Evolutionary conservation across 2,113 vertebrate species (phyloP).

Genomic region (Dendropsophus ebraccatus): DNA sequence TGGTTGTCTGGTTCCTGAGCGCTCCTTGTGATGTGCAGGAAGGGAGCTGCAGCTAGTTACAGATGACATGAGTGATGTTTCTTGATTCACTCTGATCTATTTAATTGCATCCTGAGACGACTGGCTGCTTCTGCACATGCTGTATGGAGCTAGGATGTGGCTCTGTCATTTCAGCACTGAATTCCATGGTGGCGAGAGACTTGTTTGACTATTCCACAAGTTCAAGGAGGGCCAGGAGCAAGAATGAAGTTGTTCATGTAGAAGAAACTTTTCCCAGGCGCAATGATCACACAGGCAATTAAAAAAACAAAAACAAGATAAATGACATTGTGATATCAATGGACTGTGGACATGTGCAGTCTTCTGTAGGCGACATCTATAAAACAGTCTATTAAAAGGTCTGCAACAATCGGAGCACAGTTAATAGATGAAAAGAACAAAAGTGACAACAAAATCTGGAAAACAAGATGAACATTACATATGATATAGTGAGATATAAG

Average conservation of each 20-base stretch:
- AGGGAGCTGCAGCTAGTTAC: slow-evolving; percentile 38
- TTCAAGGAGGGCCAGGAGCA: slow-evolving; percentile 1
- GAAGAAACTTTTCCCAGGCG: slow-evolving; percentile 10
- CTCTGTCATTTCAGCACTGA: not conserved
- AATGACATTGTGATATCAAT: not conserved
- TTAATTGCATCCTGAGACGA: slow-evolving; percentile 52
- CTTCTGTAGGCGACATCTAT: not conserved
- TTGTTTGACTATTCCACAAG: not conserved
- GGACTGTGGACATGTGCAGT: not conserved
- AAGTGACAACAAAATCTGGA: not conserved
- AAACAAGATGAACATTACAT: not conserved
- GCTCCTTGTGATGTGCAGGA: slow-evolving; percentile 18
- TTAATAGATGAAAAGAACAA: not conserved
- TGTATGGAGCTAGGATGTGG: not conserved
- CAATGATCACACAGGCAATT: not conserved
- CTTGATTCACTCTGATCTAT: slow-evolving; percentile 49
- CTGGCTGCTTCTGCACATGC: slow-evolving; percentile 20
- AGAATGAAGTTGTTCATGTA: not conserved
- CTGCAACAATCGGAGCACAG: too few species aligned
- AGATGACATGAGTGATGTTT: slow-evolving; percentile 43
- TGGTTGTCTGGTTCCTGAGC: slow-evolving; percentile 37
- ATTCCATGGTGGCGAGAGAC: not conserved
- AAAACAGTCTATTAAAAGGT: too few species aligned
- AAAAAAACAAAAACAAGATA: not conserved
- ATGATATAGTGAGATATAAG: too few species aligned